Evolutionary conservation across 2,888 invertebrate species (phyloP).

Genomic region (Ectropis crepuscularia): DNA sequence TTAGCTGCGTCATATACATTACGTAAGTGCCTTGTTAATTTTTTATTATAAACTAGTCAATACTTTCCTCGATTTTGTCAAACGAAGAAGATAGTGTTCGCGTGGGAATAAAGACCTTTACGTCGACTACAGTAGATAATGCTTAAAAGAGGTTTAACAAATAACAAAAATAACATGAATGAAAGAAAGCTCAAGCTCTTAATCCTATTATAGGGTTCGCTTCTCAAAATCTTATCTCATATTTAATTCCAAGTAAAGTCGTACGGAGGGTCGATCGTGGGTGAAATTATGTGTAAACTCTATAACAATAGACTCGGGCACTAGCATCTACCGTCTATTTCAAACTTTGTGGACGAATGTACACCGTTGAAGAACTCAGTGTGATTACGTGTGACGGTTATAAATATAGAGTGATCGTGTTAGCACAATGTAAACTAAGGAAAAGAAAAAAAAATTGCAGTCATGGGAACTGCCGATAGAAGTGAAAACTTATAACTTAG

Average conservation of each 20-base stretch:
- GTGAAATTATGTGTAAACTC: conserved; percentile 46
- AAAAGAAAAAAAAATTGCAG: too few relatives aligned
- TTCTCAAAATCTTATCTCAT: conserved; percentile 25
- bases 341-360: conserved; percentile 36
- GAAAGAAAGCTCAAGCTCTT: neutral
- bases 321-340: conserved; percentile 43
- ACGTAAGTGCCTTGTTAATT: too few relatives aligned
- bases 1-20: too few relatives aligned
- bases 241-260: conserved; percentile 28
- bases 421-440: neutral
- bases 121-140: too few relatives aligned
- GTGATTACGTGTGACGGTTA: neutral
- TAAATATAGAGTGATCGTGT: neutral
- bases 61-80: too few relatives aligned
- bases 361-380: conserved; percentile 26
- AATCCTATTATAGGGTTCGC: conserved; percentile 14
- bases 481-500: too few relatives aligned
- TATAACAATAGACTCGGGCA: conserved; percentile 50
- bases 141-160: too few relatives aligned
- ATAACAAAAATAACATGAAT: neutral
- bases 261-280: conserved; percentile 34
- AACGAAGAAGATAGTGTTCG: too few relatives aligned
- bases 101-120: too few relatives aligned
- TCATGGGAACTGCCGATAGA: too few relatives aligned
- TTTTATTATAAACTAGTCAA: too few relatives aligned